Percentiles rank a stretch among this genome's conserved stretches.
Conservation (phyloP, 2,888 invertebrate genomes). For the Erebia epiphron region DNA sequence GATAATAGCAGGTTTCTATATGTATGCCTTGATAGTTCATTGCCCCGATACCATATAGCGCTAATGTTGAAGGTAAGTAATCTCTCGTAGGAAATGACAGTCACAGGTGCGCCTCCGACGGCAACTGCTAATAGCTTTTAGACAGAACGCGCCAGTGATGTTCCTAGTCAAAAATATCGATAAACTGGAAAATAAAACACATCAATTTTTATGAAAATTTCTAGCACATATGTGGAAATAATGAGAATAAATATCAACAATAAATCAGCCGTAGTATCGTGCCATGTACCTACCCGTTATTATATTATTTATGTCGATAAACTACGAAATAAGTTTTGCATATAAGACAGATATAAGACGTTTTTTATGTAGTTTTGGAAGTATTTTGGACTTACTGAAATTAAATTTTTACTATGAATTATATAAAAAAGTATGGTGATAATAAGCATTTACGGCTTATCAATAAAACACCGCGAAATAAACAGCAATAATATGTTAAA, state of each 20-base stretch:
- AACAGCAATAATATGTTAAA: neutral
- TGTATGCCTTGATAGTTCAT: neutral
- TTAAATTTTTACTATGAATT: too few relatives aligned
- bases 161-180: constrained; percentile 40
- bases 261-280: too few relatives aligned
- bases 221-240: too few relatives aligned
- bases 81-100: constrained; percentile 79
- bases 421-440: too few relatives aligned
- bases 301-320: too few relatives aligned
- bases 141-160: constrained; percentile 63
- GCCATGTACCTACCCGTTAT: too few relatives aligned
- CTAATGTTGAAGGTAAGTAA: constrained; percentile 59
- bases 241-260: too few relatives aligned
- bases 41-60: constrained; percentile 28
- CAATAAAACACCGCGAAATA: neutral
- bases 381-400: too few relatives aligned
- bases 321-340: too few relatives aligned
- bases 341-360: too few relatives aligned
- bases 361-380: too few relatives aligned
- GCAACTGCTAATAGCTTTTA: constrained; percentile 81
- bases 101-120: constrained; percentile 71
- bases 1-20: neutral
- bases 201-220: neutral
- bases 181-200: neutral
- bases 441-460: too few relatives aligned